Evolutionary conservation across 2,888 invertebrate species (phyloP), one percentile per base, ranked within the genome.

Genomic region (Drosophila imparisetae): DNA sequence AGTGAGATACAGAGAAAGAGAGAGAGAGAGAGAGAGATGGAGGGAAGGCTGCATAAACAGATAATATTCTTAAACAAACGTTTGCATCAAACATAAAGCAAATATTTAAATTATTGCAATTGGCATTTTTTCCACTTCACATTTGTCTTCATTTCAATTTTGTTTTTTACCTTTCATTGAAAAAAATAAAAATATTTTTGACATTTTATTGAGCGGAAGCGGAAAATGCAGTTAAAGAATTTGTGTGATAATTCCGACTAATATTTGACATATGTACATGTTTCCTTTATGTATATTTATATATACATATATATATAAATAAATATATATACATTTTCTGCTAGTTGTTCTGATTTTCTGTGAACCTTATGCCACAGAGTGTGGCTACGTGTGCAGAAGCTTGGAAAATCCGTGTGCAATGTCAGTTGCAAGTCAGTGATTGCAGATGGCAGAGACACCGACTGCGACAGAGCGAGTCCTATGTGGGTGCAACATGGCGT

Each of bases 341-440:
- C 15, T 8, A 11, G 29, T 4, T 57, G 21, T 15, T 15, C 30
- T n/a, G 30, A 40, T 30, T 10, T 30, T 5, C 40, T 2, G 15
- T 30, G 29, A 29, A 40, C n/a, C 18, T 15, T n/a, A 34, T 45
- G 29, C 27, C n/a, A 32, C 42, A 55, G 70, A 71, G 78, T 53
- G 48, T 53, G 49, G 62, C 72, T 55, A 61, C 61, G 60, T 75
- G 76, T 79, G 75, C 88, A 87, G 81, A 67, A 68, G 76, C 81
- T 85, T 85, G 85, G 85, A 87, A 87, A 85, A 85, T 81, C 80
- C 78, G 73, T 80, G 82, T 82, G 87, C 87, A 80, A 66, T 73
- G 77, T 68, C 83, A 83, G 83, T 77, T 75, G 77, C 72, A 70
- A 80, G 72, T 63, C 76, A 79, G 50, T 76, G 80, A 80, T 75